phyloP scores from a whole-genome alignment of 2,888 invertebrate genomes.

The Salticus scenicus region DNA sequence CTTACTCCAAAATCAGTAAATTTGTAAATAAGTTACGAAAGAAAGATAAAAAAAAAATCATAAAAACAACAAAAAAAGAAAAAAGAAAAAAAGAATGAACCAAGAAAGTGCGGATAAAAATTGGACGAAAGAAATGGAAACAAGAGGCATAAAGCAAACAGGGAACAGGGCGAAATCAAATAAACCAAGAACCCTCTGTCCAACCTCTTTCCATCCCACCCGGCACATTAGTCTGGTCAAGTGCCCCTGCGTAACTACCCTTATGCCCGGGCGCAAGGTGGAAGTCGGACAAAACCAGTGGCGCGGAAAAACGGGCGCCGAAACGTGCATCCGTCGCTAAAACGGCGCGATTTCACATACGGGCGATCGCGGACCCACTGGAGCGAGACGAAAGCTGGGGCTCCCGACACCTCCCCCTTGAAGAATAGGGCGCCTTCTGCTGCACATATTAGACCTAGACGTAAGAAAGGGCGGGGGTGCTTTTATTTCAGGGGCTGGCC shows the following conservation, averaged over 20 bases:
- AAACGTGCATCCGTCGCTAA: conserved; percentile 67
- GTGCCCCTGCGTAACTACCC: conserved; percentile 68
- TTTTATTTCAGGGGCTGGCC: conserved; percentile 39
- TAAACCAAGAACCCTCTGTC: conserved; percentile 26
- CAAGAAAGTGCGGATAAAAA: conserved; percentile 1
- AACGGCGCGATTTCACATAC: conserved; percentile 69
- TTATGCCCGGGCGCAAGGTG: conserved; percentile 57
- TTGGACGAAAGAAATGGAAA: conserved; percentile 43
- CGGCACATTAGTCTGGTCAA: conserved; percentile 68
- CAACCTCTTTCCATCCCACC: neutral
- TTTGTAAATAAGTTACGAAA: no score
- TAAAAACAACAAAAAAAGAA: neutral
- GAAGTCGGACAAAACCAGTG: conserved; percentile 68
- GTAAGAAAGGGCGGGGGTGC: conserved; percentile 28
- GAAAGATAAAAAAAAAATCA: neutral
- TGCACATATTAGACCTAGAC: conserved; percentile 62
- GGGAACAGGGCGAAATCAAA: conserved; percentile 35
- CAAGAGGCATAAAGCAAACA: conserved; percentile 65
- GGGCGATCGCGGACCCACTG: conserved; percentile 53
- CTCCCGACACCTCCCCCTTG: conserved; percentile 1
- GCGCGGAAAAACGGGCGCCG: conserved; percentile 67
- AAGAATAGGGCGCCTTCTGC: conserved; percentile 58
- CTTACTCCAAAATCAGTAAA: no score
- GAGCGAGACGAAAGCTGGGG: conserved; percentile 56
- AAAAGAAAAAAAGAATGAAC: no score